Evolutionary conservation across 2,797 vertebrate genomes (phyloP).

Genomic region (Danio aesculapii): DNA sequence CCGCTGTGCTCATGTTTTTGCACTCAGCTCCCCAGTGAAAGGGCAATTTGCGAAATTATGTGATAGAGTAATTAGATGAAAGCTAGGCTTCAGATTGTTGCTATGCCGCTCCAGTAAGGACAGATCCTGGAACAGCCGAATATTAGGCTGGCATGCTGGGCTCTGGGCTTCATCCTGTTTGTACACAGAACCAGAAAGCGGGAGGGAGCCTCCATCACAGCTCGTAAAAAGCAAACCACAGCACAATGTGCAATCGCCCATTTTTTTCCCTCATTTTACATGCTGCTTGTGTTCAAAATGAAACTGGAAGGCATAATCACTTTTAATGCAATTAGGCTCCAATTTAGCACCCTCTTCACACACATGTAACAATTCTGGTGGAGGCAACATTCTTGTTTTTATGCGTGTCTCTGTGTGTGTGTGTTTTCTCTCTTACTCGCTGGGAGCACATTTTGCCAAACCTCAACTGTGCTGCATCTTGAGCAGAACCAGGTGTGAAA

Average conservation of each 20-base stretch:
- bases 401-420: not conserved
- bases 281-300: slow-evolving; percentile 88
- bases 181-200: slow-evolving; percentile 91
- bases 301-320: slow-evolving; percentile 95
- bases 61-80: slow-evolving; percentile 99
- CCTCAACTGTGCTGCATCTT: slow-evolving; percentile 81
- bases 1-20: slow-evolving; percentile 90
- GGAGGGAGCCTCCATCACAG: slow-evolving; percentile 92
- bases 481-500: slow-evolving; percentile 97
- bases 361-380: slow-evolving; percentile 90
- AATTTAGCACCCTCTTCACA: slow-evolving; percentile 93
- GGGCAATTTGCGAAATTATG: slow-evolving; percentile 99
- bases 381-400: slow-evolving; percentile 73
- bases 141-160: slow-evolving; percentile 71
- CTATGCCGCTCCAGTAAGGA: slow-evolving; percentile 82
- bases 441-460: slow-evolving; percentile 81
- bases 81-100: slow-evolving; percentile 90
- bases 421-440: slow-evolving; percentile 68
- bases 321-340: slow-evolving; percentile 97
- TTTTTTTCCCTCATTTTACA: slow-evolving; percentile 77
- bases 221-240: slow-evolving; percentile 94
- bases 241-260: slow-evolving; percentile 75
- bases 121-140: slow-evolving; percentile 77
- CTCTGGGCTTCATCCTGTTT: slow-evolving; percentile 92
- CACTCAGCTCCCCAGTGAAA: slow-evolving; percentile 95